phyloP scores from a whole-genome alignment of 2,888 invertebrate species.

The Papilio demoleus region DNA sequence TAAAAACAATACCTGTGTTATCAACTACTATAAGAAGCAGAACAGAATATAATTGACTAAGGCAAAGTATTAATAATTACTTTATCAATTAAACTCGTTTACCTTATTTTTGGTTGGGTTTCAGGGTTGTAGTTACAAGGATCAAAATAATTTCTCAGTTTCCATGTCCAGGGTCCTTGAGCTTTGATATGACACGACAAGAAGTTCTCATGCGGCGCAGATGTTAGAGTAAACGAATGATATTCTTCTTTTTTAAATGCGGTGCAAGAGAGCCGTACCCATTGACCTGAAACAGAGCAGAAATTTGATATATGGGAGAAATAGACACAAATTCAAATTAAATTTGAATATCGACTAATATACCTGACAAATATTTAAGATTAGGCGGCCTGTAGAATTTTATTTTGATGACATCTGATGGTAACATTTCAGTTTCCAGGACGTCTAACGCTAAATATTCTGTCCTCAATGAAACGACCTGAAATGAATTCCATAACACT shows the following conservation, averaged over 20 bases:
- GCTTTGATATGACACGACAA: slow-evolving; percentile 97
- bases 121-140: slow-evolving; percentile 95
- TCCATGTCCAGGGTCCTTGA: slow-evolving; percentile 98
- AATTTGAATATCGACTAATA: slow-evolving; percentile 3
- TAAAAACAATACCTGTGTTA: too few relatives aligned
- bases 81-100: slow-evolving; percentile 30
- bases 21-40: neutral
- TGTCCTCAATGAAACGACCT: slow-evolving; percentile 94
- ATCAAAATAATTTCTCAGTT: slow-evolving; percentile 96
- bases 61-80: neutral
- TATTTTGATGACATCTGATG: slow-evolving; percentile 96
- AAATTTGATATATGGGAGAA: neutral
- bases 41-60: neutral
- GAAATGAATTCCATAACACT: slow-evolving; percentile 41
- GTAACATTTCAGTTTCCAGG: slow-evolving; percentile 95
- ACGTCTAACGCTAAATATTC: slow-evolving; percentile 97
- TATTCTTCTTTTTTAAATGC: slow-evolving; percentile 95
- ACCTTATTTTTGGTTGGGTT: slow-evolving; percentile 91
- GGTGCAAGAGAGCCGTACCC: slow-evolving; percentile 96
- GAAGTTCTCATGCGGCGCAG: slow-evolving; percentile 97
- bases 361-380: slow-evolving; percentile 92
- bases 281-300: slow-evolving; percentile 87
- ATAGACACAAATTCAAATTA: neutral
- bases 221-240: slow-evolving; percentile 97
- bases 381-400: slow-evolving; percentile 98